Base-by-base conservation (phyloP, 2,113 vertebrate species). In the Eublepharis macularius region DNA sequence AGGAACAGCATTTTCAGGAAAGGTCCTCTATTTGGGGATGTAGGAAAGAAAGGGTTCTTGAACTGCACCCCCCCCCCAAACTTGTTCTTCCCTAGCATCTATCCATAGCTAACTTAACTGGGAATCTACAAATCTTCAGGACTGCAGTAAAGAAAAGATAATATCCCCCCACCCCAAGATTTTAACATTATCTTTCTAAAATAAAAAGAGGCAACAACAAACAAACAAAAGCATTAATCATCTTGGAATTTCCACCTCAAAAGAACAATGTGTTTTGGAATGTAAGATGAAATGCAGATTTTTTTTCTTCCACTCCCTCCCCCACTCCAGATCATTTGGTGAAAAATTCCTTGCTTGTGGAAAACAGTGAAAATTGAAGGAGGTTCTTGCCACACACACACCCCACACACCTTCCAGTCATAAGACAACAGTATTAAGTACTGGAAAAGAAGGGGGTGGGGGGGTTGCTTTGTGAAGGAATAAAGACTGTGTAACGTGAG, bases 221-320 rank as follows among this genome's bases (percentile, higher is more conserved):
- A 88, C 93, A 95, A 96, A 96, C 95, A 93, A 95, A 95, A 95
- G 91, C 93, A 95, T 96, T 95, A 94, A 95, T 96, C 92, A 95
- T 93, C 94, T 91, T 90, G 93, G 94, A 95, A 95, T 95, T 96
- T 93, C 94, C 93, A 95, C 94, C 95, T 94, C 95, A 88, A 87
- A 76, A 91, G 92, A 95, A 91, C 93, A 93, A 95, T 96, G 94
- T 94, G 93, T 96, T 95, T 94, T 92, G 94, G 95, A 96, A 95
- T 93, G 93, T 91, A 93, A 96, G 94, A 94, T 92, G 90, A 92
- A 94, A 92, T 91, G 91, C 84, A 79, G 49, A 81, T 93, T 92
- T 87, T 84, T n/a, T 88, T 85, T 86, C 79, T 29, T 43, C 13
- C 12, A 14, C 57, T n/a, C 45, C 5, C 68, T 83, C 88, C 65